Percentiles rank a stretch among this genome's conserved stretches.
Conservation (phyloP, 2,888 invertebrate species). For the Cephus pulcher region DNA sequence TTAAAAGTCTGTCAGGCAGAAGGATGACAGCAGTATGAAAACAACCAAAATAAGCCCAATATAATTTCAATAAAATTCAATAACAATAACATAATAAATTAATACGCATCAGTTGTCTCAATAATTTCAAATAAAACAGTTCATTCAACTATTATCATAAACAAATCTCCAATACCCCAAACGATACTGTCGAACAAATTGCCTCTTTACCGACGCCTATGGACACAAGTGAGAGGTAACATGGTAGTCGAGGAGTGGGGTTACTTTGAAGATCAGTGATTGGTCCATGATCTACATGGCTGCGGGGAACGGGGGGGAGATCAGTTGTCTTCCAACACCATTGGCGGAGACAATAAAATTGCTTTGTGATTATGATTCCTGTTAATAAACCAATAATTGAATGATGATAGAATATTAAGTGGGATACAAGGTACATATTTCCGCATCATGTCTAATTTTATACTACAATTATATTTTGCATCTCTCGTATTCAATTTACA, state of each 20-base stretch:
- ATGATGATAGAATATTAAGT: neutral
- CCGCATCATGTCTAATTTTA: neutral
- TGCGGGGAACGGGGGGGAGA: accelerated
- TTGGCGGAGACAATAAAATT: neutral
- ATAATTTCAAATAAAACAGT: neutral
- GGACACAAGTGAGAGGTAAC: neutral
- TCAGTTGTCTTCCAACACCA: neutral
- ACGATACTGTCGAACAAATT: neutral
- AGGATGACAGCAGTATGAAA: neutral
- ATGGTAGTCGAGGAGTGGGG: neutral
- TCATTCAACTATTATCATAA: neutral
- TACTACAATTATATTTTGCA: neutral
- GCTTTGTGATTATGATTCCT: neutral
- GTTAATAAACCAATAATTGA: neutral
- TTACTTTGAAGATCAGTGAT: neutral
- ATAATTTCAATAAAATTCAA: neutral
- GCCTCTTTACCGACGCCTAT: neutral
- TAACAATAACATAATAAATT: neutral
- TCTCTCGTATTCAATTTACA: neutral
- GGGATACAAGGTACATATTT: neutral
- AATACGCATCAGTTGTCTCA: neutral
- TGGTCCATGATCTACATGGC: neutral
- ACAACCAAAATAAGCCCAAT: neutral
- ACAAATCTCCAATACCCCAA: neutral
- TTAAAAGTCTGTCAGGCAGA: constrained; percentile 3